Evolutionary conservation across 1,140 invertebrate species (phyloP), one percentile per base, ranked within the genome.

Genomic region (Drosophila mojavensis): DNA sequence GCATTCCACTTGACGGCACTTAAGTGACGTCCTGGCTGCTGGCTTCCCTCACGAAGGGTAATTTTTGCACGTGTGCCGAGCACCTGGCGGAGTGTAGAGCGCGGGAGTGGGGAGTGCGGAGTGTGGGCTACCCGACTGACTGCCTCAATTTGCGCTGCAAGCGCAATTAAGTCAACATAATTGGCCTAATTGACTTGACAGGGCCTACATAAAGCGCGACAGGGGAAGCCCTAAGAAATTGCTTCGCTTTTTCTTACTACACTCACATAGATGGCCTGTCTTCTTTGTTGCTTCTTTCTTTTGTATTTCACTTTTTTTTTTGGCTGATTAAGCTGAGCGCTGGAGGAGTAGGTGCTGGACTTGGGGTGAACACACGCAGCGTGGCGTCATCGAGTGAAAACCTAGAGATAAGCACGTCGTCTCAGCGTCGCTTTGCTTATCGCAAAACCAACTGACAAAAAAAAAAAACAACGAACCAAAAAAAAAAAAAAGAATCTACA

Each of bases 141-240:
- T 59, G 67, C 67, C 48, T 62, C 69, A 85, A 77, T 77, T 39
- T 60, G 81, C 48, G 81, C 82, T 78, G 75, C 75, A 78, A 80
- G 77, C 83, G 82, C 83, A 88, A 88, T 88, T 88, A 88, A 83
- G 66, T 66, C 77, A 83, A 74, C 84, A 73, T 89, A 88, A 88
- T 88, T 89, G 84, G 76, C 84, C 79, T 88, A 88, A 88, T 88
- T 88, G 83, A 88, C 79, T 83, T 72, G 73, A 82, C 79, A 85
- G 30, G 59, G 58, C 45, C 53, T 61, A n/a, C 9, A 39, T 11
- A 51, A 62, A 62, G 74, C 53, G 28, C 28, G 28, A 7, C 13
- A 17, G 15, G 56, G 30, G 33, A 55, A 76, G 66, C 62, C 59
- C 81, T 64, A 63, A 78, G 54, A 54, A 69, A 63, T 43, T 58